Base-by-base conservation (phyloP, 2,797 vertebrate genomes). In the Mastacembelus armatus region DNA sequence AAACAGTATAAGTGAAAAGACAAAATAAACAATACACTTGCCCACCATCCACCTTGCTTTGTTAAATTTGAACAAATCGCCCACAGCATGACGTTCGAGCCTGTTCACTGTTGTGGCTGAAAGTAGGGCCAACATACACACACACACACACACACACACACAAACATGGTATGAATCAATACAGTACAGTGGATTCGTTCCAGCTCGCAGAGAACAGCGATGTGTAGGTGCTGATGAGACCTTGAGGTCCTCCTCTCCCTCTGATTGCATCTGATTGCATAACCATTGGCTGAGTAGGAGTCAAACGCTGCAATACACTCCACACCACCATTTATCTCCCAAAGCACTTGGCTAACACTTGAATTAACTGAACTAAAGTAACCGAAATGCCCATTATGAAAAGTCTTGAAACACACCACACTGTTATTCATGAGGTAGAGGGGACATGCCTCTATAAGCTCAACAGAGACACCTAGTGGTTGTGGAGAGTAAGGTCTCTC, bases 181-280 rank as follows among this genome's bases (percentile, higher is more conserved):
- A 71, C 66, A 66, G 73, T 9, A 72, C 83, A 36, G 78, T 84
- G 85, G 86, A 85, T 72, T 69, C 12, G 47, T 71, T 87, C 84
- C 81, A 85, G 77, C 78, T 71, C 30, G 16, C 59, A 24, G 83
- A 66, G 81, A 88, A 83, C 84, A 80, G 82, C 80, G 55, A 59
- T 69, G 91, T 92, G 91, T 92, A 91, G 91, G 91, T 91, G 91
- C 89, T 86, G 87, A 89, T 89, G 82, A 90, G 90, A 91, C 88
- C 91, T 91, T 1, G 24, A 83, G 88, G 85, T 83, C 86, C 85
- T 88, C 42, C 71, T 82, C 85, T 86, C 80, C 67, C 83, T 88
- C 80, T 89, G 88, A 92, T 91, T 90, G 83, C 88, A 73, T 82
- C 72, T 81, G 91, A 91, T 92, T 91, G 84, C 88, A 74, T 91